A percentile compares a stretch with the other conserved stretches of the same genome.
Conservation (phyloP, 2,797 vertebrate species). For the Mus minutoides region DNA sequence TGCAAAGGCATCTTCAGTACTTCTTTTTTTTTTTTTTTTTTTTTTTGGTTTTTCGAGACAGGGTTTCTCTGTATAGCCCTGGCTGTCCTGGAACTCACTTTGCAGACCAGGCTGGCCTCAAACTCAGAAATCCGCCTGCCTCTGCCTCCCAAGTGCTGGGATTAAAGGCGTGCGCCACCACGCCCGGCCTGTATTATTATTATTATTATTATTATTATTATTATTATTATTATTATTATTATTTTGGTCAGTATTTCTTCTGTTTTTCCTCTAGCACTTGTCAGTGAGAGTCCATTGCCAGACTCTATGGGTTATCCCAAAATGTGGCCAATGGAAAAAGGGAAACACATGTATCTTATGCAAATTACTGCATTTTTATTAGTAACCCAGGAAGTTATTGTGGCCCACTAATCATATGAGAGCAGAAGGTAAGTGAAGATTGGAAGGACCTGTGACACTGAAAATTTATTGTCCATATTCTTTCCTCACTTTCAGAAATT, state of each 20-base stretch:
- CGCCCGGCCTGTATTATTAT: too few species aligned
- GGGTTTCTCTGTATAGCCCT: too few species aligned
- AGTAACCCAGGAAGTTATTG: background rate
- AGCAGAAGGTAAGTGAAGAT: background rate
- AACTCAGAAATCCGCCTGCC: too few species aligned
- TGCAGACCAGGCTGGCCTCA: too few species aligned
- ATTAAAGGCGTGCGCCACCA: too few species aligned
- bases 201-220: too few species aligned
- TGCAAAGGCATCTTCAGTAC: constrained; percentile 34
- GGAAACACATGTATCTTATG: background rate
- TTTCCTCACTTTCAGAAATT: constrained; percentile 47
- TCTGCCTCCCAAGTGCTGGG: too few species aligned
- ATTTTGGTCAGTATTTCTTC: background rate
- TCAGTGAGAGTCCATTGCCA: background rate
- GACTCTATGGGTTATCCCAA: background rate
- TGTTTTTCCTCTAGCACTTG: constrained; percentile 18
- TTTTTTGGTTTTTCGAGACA: too few species aligned
- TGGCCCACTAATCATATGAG: background rate
- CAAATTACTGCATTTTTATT: background rate
- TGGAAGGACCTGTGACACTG: background rate
- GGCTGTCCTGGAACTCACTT: too few species aligned
- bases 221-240: too few species aligned
- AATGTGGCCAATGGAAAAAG: background rate
- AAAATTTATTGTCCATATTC: background rate
- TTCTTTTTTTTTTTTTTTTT: background rate